Evolutionary conservation across 2,113 vertebrate genomes (phyloP).

Genomic region (Peucedramus taeniatus): DNA sequence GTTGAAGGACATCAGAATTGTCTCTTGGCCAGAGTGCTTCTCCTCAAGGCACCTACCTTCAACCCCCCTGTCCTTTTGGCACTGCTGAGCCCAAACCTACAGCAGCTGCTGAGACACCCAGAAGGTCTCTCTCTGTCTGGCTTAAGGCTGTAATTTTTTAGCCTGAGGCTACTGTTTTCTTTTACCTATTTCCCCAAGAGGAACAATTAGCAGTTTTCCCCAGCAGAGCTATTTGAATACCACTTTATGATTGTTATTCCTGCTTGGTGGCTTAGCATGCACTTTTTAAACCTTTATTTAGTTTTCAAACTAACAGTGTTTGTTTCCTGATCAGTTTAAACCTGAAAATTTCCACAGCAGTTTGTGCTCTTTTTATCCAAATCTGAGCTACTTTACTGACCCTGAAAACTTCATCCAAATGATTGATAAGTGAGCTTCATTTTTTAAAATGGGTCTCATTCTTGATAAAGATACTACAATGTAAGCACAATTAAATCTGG

Average conservation of each 20-base stretch:
- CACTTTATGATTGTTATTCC: neutral
- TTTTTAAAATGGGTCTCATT: neutral
- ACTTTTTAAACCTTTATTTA: neutral
- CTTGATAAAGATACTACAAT: neutral
- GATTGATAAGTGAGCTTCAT: neutral
- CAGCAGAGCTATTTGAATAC: neutral
- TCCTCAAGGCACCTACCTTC: neutral
- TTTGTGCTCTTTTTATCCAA: neutral
- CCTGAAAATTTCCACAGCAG: neutral
- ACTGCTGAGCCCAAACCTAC: neutral
- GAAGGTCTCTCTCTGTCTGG: neutral
- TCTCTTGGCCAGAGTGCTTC: neutral
- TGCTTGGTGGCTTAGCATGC: neutral
- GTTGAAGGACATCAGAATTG: neutral
- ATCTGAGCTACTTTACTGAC: neutral
- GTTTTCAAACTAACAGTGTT: neutral
- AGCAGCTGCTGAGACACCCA: neutral
- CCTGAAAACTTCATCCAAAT: neutral
- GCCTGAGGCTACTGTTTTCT: neutral
- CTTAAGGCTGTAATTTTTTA: neutral
- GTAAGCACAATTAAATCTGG: rapidly evolving
- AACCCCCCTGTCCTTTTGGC: too few relatives aligned
- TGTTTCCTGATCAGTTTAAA: neutral
- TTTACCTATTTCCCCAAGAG: neutral
- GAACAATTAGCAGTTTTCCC: neutral